Percentiles rank a stretch among this genome's conserved stretches.
These are phyloP conservation scores for Diploscapter pachys DNA, from an alignment of 1,140 invertebrate genomes.

Conservation along the genomic window DNA sequence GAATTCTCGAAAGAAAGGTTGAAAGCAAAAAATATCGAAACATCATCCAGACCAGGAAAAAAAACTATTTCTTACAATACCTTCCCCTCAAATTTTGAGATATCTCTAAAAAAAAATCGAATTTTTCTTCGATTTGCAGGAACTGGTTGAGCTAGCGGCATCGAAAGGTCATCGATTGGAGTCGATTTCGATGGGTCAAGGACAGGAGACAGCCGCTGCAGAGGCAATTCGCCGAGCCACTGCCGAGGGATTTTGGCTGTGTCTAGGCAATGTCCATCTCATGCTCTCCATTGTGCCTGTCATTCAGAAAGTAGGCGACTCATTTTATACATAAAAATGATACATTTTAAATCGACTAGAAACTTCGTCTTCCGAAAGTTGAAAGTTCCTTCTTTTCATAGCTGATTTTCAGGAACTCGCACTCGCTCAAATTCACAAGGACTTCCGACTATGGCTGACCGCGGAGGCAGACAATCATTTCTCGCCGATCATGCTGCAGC, in stretches of 20 bases:
- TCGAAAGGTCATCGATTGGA: slow-evolving; percentile 62
- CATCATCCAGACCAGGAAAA: no score
- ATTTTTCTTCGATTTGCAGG: neutral
- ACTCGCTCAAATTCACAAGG: slow-evolving; percentile 65
- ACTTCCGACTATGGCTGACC: slow-evolving; percentile 76
- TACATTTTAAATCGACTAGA: no score
- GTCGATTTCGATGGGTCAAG: slow-evolving; percentile 73
- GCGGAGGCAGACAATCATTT: slow-evolving; percentile 71
- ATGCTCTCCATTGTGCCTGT: slow-evolving; percentile 74
- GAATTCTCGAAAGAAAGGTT: no score
- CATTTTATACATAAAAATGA: no score
- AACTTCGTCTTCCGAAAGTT: no score
- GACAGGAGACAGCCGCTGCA: slow-evolving; percentile 69
- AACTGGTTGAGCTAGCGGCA: slow-evolving; percentile 65
- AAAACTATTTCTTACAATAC: no score
- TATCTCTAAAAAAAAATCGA: no score
- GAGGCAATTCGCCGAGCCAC: slow-evolving; percentile 64
- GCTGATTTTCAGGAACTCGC: slow-evolving; percentile 65
- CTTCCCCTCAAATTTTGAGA: no score
- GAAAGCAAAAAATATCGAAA: no score
- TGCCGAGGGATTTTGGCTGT: slow-evolving; percentile 71
- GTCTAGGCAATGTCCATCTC: slow-evolving; percentile 83
- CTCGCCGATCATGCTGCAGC: slow-evolving; percentile 68
- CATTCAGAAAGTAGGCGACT: slow-evolving; percentile 67
- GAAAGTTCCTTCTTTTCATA: no score